Percentiles rank a stretch among this genome's conserved stretches.
Conservation (phyloP, 2,888 invertebrate species). For the Dione juno region DNA sequence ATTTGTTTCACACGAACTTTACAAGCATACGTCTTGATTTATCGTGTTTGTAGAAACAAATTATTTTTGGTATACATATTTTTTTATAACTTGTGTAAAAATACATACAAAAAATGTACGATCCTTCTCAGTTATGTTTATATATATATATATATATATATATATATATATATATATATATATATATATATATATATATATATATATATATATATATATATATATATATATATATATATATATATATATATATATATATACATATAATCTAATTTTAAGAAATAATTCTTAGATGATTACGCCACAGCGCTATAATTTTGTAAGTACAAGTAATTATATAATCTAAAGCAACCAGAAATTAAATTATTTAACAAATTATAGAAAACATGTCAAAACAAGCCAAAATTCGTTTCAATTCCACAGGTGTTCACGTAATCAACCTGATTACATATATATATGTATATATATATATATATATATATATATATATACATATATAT, state of each 20-base stretch:
- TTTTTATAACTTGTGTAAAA: not conserved
- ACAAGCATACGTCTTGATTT: constrained; percentile 7
- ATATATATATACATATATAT: too few species aligned
- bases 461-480: not conserved
- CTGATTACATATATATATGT: constrained; percentile 11
- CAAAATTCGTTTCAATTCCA: constrained; percentile 3
- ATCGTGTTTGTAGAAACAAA: constrained; percentile 2
- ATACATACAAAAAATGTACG: too few species aligned
- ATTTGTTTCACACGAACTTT: constrained; percentile 11
- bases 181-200: too few species aligned
- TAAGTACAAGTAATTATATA: not conserved
- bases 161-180: too few species aligned
- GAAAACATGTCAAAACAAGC: not conserved
- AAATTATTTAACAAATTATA: not conserved
- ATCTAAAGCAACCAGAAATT: not conserved
- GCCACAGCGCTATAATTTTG: not conserved
- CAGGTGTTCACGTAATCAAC: constrained; percentile 4
- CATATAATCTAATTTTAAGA: not conserved
- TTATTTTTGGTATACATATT: not conserved
- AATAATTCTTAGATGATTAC: not conserved
- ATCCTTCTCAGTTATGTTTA: too few species aligned
- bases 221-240: too few species aligned
- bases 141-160: too few species aligned
- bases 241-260: not conserved
- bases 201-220: too few species aligned